Base-by-base conservation (phyloP, 1,140 invertebrate species). In the Orchesella cincta region DNA sequence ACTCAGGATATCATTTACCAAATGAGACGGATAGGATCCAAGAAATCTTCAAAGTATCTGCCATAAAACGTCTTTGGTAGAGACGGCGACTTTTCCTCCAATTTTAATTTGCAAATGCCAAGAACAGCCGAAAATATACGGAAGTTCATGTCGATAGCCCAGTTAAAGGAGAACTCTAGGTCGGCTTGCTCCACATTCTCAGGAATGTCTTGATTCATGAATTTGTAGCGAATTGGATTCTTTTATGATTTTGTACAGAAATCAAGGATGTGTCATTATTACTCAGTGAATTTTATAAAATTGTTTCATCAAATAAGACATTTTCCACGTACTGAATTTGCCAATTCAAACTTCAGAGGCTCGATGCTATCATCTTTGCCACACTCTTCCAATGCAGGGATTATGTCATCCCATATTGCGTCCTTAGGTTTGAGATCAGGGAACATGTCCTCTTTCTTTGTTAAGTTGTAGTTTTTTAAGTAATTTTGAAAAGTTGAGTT, bases 101-200 rank as follows among this genome's bases (percentile, higher is more conserved):
- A 57, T 8, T 35, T 51, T n/a, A 39, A 39, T 62, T 71, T 70
- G 29, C 76, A 77, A 0, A 73, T 20, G 0, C 76, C 76, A 36
- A 77, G 33, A 0, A 73, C 76, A 1, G 76, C 73, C 1, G 46
- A 28, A 36, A 77, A 77, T n/a, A 77, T 77, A 39, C 26, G 52
- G 1, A 26, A 77, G 14, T 62, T 46, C 51, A 64, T 62, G n/a
- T 77, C 76, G 20, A 77, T 0, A 5, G 51, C 76, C 31, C 52
- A 77, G 52, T 77, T 77, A 31, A 77, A 77, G 5, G 2, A 12
- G 23, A 73, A 77, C 62, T 77, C 76, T 34, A 26, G 23, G 20
- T 77, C 76, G 0, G 76, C 76, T 34, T 77, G 76, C 16, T 77
- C 76, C 29, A 71, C 16, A 71, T 29, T 71, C 2, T 64, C 18